These are phyloP conservation scores for Linyphia triangularis DNA, from an alignment of 2,888 invertebrate genomes.

Conservation along the genomic window DNA sequence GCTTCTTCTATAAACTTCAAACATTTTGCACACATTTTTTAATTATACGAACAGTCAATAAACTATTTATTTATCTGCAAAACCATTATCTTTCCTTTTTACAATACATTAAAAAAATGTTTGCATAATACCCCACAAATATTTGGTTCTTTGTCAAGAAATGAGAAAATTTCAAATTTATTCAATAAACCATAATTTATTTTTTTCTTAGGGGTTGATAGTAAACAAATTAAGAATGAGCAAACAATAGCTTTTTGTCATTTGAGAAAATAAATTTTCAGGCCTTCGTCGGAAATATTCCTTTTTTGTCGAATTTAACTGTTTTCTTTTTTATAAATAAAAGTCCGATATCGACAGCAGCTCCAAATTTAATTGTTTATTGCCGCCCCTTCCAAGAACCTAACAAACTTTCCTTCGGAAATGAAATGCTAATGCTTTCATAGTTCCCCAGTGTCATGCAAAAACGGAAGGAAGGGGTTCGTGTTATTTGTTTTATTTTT, in stretches of 20 bases:
- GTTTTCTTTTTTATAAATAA: neutral
- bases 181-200: neutral
- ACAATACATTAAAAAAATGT: too few species aligned
- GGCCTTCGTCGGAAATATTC: neutral
- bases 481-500: conserved; percentile 14
- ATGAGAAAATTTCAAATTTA: neutral
- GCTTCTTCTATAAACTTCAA: too few species aligned
- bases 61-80: too few species aligned
- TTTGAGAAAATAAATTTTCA: neutral
- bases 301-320: neutral
- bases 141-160: neutral
- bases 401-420: conserved; percentile 10
- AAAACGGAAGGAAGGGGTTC: neutral
- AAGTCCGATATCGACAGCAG: neutral
- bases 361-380: conserved; percentile 8
- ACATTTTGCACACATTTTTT: too few species aligned
- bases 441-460: neutral
- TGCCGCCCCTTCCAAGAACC: neutral
- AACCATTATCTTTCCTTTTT: too few species aligned
- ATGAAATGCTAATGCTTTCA: conserved; percentile 33
- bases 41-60: too few species aligned
- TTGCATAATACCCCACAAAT: too few species aligned
- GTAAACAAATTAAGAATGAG: neutral
- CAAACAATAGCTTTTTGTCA: neutral
- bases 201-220: neutral